Base-by-base conservation (phyloP, 2,888 invertebrate species). In the Conops quadrifasciatus region DNA sequence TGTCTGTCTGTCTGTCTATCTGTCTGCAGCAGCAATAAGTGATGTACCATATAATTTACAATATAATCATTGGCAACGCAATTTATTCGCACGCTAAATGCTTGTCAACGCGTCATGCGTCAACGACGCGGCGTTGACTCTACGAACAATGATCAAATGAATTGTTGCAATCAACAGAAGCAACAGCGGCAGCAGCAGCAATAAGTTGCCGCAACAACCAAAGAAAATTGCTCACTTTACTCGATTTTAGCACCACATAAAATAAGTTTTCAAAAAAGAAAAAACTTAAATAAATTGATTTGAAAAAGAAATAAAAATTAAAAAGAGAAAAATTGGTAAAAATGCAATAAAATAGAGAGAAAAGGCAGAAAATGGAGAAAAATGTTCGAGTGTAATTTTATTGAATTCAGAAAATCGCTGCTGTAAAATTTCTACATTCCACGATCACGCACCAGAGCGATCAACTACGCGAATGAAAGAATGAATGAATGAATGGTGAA, bases 331-430 rank as follows among this genome's bases (percentile, higher is more conserved):
- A 66, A 53, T 56, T 53, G 56, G 30, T 53, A 36, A 36, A 36
- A 36, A 36, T 7, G 9, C 36, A 36, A 36, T 4, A 36, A 36
- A 36, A 36, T 36, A 36, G 36, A 9, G 9, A 9, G 4, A 36
- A 36, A 36, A n/a, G n/a, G n/a, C n/a, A n/a, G n/a, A n/a, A n/a
- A n/a, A n/a, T n/a, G n/a, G n/a, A n/a, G 9, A 36, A 36, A 7
- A 36, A 7, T 36, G 36, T 9, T 36, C 36, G 24, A 13, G 49
- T 49, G 68, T 49, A 68, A 62, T 68, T 68, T 68, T 62, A 62
- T 68, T 68, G 68, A 62, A 62, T 62, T 68, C 30, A 36, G 51
- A 68, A 68, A 68, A 68, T 68, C 60, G 68, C 68, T n/a, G 68
- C 68, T 62, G 60, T 68, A 51, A 68, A 68, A 62, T 58, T 62